phyloP scores from a whole-genome alignment of 2,888 invertebrate species.

The Amiota minor region DNA sequence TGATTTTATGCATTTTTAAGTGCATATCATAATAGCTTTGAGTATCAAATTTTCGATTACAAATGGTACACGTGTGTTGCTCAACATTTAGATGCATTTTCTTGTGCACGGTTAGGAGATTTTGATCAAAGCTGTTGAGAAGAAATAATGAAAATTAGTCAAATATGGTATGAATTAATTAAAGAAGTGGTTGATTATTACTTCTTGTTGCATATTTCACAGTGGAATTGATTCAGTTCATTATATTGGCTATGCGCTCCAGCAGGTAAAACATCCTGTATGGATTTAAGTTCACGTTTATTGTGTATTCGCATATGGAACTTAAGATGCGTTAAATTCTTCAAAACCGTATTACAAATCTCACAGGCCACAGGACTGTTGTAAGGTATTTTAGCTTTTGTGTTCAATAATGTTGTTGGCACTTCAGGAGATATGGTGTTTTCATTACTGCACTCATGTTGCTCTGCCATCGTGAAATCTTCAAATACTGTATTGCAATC shows the following conservation, averaged over 20 bases:
- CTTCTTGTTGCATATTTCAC: slow-evolving; percentile 76
- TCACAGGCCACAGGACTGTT: slow-evolving; percentile 73
- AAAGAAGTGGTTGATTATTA: slow-evolving; percentile 35
- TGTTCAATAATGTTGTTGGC: slow-evolving; percentile 12
- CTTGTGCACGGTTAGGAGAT: slow-evolving; percentile 76
- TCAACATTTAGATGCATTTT: slow-evolving; percentile 78
- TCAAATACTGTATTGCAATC: slow-evolving; percentile 63
- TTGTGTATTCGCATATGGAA: slow-evolving; percentile 84
- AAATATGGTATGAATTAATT: not conserved
- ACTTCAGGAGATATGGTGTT: slow-evolving; percentile 31
- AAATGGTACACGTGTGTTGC: slow-evolving; percentile 78
- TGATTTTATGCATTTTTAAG: slow-evolving; percentile 78
- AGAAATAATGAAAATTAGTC: not conserved
- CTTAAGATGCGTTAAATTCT: slow-evolving; percentile 77
- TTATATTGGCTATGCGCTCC: slow-evolving; percentile 66
- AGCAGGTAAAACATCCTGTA: slow-evolving; percentile 68
- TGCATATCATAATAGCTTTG: slow-evolving; percentile 82
- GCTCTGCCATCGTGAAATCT: slow-evolving; percentile 58
- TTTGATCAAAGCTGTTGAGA: slow-evolving; percentile 64
- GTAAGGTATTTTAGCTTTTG: not conserved
- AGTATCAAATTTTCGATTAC: slow-evolving; percentile 82
- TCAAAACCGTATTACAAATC: slow-evolving; percentile 81
- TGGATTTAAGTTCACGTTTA: slow-evolving; percentile 75
- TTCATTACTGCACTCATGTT: slow-evolving; percentile 50
- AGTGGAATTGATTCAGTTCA: slow-evolving; percentile 73